Percentiles rank a stretch among this genome's conserved stretches.
These are phyloP conservation scores for Dasypus novemcinctus DNA, from an alignment of 2,113 vertebrate species.

Conservation along the genomic window DNA sequence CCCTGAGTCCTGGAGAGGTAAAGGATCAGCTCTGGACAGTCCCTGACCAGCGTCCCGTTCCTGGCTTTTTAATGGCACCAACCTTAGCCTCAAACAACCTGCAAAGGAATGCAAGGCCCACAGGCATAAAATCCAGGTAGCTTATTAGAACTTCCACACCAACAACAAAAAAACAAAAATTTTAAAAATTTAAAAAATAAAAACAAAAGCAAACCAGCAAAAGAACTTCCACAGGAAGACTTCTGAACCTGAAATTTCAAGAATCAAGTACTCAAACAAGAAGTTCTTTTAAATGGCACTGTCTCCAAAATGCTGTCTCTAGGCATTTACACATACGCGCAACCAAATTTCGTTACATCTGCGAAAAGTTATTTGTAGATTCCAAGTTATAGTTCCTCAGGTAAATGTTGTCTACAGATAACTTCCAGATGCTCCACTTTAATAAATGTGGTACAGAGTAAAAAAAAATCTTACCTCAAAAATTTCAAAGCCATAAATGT, in stretches of 20 bases:
- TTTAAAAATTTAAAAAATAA: too few relatives aligned
- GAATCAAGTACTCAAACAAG: background rate
- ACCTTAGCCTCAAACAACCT: background rate
- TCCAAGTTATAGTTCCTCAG: background rate
- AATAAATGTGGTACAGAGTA: background rate
- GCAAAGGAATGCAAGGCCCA: background rate
- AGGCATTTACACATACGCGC: background rate
- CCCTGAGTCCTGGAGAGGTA: background rate
- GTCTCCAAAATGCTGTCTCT: background rate
- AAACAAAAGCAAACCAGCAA: too few relatives aligned
- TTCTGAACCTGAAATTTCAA: background rate
- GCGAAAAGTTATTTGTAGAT: background rate
- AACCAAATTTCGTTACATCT: background rate
- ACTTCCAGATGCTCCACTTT: background rate
- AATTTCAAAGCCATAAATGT: constrained; percentile 99
- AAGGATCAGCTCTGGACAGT: background rate
- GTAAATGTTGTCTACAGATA: background rate
- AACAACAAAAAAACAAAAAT: too few relatives aligned
- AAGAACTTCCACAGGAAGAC: background rate
- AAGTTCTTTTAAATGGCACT: background rate
- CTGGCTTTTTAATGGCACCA: background rate
- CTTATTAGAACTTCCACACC: background rate
- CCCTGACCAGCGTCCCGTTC: accelerated
- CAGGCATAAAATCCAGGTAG: background rate
- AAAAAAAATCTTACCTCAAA: constrained; percentile 92